Percentiles rank a stretch among this genome's conserved stretches.
Evolutionary conservation across 2,113 vertebrate species (phyloP).

Genomic region (Centropus bengalensis): DNA sequence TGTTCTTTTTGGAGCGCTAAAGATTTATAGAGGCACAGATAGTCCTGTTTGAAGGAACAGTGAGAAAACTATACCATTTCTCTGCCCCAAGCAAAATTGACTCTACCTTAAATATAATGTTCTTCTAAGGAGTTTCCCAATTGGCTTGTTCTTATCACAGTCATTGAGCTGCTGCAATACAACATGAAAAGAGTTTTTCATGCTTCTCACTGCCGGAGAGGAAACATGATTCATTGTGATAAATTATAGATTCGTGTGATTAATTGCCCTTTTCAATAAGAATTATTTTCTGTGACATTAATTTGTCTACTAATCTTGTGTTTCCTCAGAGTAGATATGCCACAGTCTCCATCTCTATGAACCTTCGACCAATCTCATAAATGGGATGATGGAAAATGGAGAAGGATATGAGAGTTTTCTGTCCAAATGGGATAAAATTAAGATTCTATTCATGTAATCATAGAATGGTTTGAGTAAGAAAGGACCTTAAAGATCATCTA

Average conservation of each 20-base stretch:
- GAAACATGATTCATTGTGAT: slow-evolving; percentile 13
- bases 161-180: background rate
- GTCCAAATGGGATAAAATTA: background rate
- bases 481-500: too few species aligned
- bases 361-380: background rate
- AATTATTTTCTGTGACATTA: background rate
- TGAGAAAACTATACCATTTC: background rate
- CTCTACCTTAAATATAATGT: background rate
- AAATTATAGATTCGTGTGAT: slow-evolving; percentile 2
- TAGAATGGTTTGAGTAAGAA: too few species aligned
- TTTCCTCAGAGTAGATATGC: background rate
- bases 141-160: background rate
- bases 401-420: background rate
- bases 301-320: background rate
- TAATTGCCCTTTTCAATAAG: slow-evolving; percentile 7
- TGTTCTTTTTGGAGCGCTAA: background rate
- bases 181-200: background rate
- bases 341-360: background rate
- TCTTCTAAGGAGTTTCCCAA: background rate
- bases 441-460: background rate
- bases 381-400: background rate
- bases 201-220: background rate
- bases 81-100: background rate
- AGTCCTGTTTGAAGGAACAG: background rate
- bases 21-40: background rate